Base-by-base conservation (phyloP, 2,113 vertebrate genomes). In the Todiramphus saurophagus region DNA sequence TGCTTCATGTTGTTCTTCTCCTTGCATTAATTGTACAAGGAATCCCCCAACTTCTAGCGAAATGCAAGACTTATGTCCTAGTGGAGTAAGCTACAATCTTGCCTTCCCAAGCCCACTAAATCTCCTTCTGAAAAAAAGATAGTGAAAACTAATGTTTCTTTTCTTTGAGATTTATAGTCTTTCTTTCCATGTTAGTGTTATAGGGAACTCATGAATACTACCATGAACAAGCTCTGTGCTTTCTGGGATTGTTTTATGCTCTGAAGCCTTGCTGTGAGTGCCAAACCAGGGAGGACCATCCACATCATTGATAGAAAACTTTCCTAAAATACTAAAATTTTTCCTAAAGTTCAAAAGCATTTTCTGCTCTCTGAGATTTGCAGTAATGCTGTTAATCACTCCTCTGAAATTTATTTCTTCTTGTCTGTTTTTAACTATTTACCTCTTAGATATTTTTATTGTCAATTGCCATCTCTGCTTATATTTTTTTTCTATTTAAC, bases 251-350 rank as follows among this genome's bases (percentile, higher is more conserved):
- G 24, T 21, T 50, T 14, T 5, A 3, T n/a, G 18, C 27, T 59
- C 59, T 68, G 27, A 63, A 17, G 20, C 39, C n/a, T 58, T 74
- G 6, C 28, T 74, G 37, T 59, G 15, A 30, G 6, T 60, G 11
- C 28, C n/a, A 62, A 56, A 68, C 16, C 17, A 83, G 43, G 31
- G 37, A 56, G 13, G 20, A 30, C 23, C 10, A 39, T 53, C 33
- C 13, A 41, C 13, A 35, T 20, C 33, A 35, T 1, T 39, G 58
- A 24, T 31, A 37, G 0, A 6, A 7, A 30, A n/a, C 70, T 70
- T 77, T 31, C 14, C 16, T 20, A 9, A 75, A 83, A 73, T 23
- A 6, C 30, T 44, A 25, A 37, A 0, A 1, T 13, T 70, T 84
- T 66, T 31, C 41, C 11, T 44, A 10, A n/a, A 50, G 51, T 39